Base-by-base conservation (phyloP, 1,140 invertebrate genomes). In the Lineus longissimus region DNA sequence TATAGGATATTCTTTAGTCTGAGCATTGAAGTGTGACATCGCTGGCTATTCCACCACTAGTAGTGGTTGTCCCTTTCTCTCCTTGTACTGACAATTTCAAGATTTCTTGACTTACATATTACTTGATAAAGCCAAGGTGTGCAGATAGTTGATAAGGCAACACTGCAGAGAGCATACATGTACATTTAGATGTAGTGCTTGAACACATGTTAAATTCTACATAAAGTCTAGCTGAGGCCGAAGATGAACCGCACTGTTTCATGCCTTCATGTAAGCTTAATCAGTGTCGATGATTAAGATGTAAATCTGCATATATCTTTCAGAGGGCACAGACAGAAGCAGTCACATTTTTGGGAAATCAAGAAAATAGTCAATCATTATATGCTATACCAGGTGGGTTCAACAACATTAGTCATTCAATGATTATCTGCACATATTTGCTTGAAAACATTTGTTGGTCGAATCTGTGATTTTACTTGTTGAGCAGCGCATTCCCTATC, bases 281-380 rank as follows among this genome's bases (percentile, higher is more conserved):
- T 19, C 40, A 43, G n/a, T n/a, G n/a, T 43, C 40, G 19, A 23
- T 23, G n/a, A 23, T 23, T 4, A 51, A 6, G 25, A 68, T 19
- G 57, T 51, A 51, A 11, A 54, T 33, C 63, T 62, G 63, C 62
- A 57, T 27, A 59, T 63, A 73, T 41, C 73, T 76, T 83, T 23
- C 73, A 95, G 92, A 86, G 94, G 76, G 93, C 94, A 6, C 94
- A 97, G 84, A 95, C 94, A 43, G 94, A 97, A 85, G 92, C 94
- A 31, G 95, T 98, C 0, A 97, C 95, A n/a, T 97, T 98, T 83
- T 82, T 97, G 25, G 94, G 94, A 2, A 95, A 94, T 78, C 94
- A 96, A 81, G 94, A 97, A 79, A 94, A 92, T 19, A 95, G 91
- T 75, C 85, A 92, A 51, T 78, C 81, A 79, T 81, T 97, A 9